Evolutionary conservation across 2,113 vertebrate genomes (phyloP).

Genomic region (Brienomyrus brachyistius): DNA sequence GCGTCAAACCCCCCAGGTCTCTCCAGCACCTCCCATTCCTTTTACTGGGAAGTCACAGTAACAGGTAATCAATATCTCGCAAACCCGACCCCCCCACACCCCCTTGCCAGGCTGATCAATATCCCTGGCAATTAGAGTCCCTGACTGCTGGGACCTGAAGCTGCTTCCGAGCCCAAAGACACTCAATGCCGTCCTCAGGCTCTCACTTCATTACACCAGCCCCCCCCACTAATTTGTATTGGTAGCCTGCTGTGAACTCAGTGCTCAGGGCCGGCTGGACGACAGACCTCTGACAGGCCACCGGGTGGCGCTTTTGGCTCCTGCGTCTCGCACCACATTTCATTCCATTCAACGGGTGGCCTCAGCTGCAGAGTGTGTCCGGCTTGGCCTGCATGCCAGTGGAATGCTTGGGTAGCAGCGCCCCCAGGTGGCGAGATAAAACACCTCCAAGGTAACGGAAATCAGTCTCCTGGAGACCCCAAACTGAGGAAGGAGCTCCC

Average conservation of each 20-base stretch:
- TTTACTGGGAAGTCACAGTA: slow-evolving; percentile 59
- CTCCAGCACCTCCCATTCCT: slow-evolving; percentile 37
- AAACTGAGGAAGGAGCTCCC: not conserved
- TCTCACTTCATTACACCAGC: slow-evolving; percentile 73
- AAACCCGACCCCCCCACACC: slow-evolving; percentile 54
- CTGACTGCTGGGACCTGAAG: slow-evolving; percentile 61
- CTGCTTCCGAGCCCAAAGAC: slow-evolving; percentile 61
- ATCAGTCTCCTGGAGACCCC: not conserved
- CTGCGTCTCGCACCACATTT: slow-evolving; percentile 41
- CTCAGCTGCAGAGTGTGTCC: slow-evolving; percentile 47
- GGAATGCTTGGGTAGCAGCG: not conserved
- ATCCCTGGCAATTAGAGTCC: slow-evolving; percentile 73
- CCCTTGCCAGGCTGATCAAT: slow-evolving; percentile 63
- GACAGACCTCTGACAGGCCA: slow-evolving; percentile 62
- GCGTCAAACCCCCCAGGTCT: not conserved
- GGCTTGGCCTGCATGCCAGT: slow-evolving; percentile 24
- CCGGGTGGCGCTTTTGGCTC: slow-evolving; percentile 52
- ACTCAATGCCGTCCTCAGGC: slow-evolving; percentile 72
- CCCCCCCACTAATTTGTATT: slow-evolving; percentile 61
- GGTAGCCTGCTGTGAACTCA: slow-evolving; percentile 57
- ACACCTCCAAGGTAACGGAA: too few relatives aligned
- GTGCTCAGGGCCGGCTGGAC: slow-evolving; percentile 49
- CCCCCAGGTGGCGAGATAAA: not conserved
- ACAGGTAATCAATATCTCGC: slow-evolving; percentile 70
- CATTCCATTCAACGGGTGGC: slow-evolving; percentile 52